Conservation (phyloP, 2,888 invertebrate species). For the Auanema sp. region DNA sequence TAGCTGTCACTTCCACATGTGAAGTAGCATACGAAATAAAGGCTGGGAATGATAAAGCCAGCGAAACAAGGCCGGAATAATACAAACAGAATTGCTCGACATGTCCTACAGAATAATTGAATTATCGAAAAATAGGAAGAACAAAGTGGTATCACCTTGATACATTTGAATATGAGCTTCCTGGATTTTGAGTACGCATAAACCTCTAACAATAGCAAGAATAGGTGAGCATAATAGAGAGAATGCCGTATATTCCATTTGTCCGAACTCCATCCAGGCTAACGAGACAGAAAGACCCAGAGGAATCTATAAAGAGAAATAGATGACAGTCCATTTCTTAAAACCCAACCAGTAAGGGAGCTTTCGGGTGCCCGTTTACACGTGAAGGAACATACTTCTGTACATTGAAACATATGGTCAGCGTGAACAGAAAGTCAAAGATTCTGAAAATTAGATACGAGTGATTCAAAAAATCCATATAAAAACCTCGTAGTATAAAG, state of each 20-base stretch:
- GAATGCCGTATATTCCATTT: conserved; percentile 53
- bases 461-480: background rate
- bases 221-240: conserved; percentile 49
- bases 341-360: conserved; percentile 11
- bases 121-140: background rate
- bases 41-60: conserved; percentile 45
- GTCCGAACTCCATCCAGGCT: conserved; percentile 60
- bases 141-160: background rate
- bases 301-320: conserved; percentile 38
- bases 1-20: conserved; percentile 54
- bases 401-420: conserved; percentile 23
- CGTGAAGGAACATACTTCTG: conserved; percentile 12
- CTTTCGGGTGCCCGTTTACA: conserved; percentile 16
- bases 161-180: conserved; percentile 20
- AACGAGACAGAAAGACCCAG: conserved; percentile 52
- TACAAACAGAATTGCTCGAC: conserved; percentile 29
- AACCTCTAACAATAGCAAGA: conserved; percentile 46
- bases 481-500: conserved; percentile 52
- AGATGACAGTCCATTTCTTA: background rate
- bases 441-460: conserved; percentile 19
- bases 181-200: conserved; percentile 34
- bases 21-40: conserved; percentile 44
- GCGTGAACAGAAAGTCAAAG: conserved; percentile 37
- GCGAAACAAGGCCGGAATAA: conserved; percentile 27
- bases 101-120: too few species aligned